A percentile compares a stretch with the other conserved stretches of the same genome.
These are phyloP conservation scores for Thalassoma bifasciatum DNA, from an alignment of 2,113 vertebrate genomes.

Conservation along the genomic window DNA sequence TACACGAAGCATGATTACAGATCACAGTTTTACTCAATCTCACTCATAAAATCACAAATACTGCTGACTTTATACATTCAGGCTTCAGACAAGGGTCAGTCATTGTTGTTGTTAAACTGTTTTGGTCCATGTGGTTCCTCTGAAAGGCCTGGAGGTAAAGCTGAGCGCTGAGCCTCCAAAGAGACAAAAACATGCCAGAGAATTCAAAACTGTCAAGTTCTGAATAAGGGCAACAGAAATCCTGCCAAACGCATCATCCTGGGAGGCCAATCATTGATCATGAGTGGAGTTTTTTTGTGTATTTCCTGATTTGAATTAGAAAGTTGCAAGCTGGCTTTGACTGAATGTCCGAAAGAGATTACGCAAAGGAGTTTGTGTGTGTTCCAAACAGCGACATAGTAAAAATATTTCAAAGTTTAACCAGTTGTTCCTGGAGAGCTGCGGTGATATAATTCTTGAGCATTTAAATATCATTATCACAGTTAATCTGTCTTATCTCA, in stretches of 20 bases:
- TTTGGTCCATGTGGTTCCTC: not conserved
- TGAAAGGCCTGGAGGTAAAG: not conserved
- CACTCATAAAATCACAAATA: not conserved
- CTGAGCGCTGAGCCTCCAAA: not conserved
- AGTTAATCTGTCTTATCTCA: not conserved
- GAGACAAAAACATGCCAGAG: too few species aligned
- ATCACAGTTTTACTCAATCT: not conserved
- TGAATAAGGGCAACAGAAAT: not conserved
- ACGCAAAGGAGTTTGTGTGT: not conserved
- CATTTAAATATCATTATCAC: not conserved
- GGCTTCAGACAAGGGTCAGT: not conserved
- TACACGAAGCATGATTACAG: constrained; percentile 3
- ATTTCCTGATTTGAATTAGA: not conserved
- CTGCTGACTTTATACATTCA: not conserved
- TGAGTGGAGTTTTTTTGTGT: not conserved
- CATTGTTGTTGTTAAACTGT: not conserved
- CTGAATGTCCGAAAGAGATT: not conserved
- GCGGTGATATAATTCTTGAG: not conserved
- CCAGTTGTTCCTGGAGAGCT: not conserved
- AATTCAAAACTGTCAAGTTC: not conserved
- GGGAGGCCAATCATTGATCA: not conserved
- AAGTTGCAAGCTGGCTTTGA: not conserved
- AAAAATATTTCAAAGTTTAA: not conserved
- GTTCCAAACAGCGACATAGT: not conserved
- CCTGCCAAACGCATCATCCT: not conserved